Evolutionary conservation across 2,113 vertebrate species (phyloP), one percentile per base, ranked within the genome.

Genomic region (Xyliphius kryptos): DNA sequence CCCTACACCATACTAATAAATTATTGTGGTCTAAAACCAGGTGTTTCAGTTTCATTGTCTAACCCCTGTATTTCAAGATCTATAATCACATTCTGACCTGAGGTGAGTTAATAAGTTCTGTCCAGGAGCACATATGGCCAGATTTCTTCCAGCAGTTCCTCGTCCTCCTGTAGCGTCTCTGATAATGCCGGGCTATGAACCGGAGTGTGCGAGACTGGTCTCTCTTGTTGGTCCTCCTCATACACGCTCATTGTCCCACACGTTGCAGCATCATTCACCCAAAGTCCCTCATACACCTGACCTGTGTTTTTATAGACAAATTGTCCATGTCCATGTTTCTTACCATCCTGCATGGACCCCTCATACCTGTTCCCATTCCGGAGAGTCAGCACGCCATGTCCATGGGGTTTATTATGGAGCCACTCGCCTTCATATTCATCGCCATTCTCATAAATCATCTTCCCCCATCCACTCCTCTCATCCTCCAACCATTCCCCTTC

Each of bases 361-460:
- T 92, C 88, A 0, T 92, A 96, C 17, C 89, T 81, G 66, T 95
- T 93, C 66, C 84, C 81, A 16, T 91, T 93, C 20, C 1, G 15
- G 26, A 54, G 52, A 1, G 13, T 1, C n/a, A 54, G 26, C 8
- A 36, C n/a, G 9, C 52, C 52, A 14, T 54, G n/a, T 3, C 52
- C 52, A 6, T 54, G n/a, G 2, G 52, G 52, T 37, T 54, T 36
- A 11, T 54, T 15, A 14, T 6, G 32, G 52, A 73, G 38, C 94
- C 94, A 98, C 46, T 95, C 83, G 56, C 95, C 95, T 56, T 94
- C 90, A 3, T 91, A 97, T 59, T 87, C 52, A 46, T 91, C 84
- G 5, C 91, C 89, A 0, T 86, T 83, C 26, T 20, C 48, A 69
- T 89, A 88, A 64, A 77, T 77, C 88, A 95, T 92, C 55, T 77